Evolutionary conservation across 2,113 vertebrate genomes (phyloP), one percentile per base, ranked within the genome.

Genomic region (Ondatra zibethicus): DNA sequence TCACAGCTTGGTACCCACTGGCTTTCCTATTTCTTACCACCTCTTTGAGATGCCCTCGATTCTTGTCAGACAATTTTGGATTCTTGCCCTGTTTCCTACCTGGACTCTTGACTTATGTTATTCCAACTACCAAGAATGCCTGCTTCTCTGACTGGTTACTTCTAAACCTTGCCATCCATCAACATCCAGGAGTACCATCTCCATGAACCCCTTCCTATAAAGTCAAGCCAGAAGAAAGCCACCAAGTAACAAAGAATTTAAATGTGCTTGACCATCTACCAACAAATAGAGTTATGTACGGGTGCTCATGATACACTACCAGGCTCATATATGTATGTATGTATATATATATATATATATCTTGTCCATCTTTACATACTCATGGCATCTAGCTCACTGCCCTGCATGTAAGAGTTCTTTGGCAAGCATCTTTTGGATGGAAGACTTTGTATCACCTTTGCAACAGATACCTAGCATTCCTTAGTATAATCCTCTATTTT

Each of bases 401-500:
- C 50, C n/a, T 81, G 9, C 31, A 82, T 80, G 39, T 61, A 85
- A n/a, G 0, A 88, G n/a, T 33, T 65, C 27, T 23, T 91, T 50
- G 45, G 45, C 6, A 86, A 45, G 7, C 39, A 16, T 31, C 21
- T 88, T 92, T 66, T 75, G 23, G 77, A 88, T 86, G 12, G 70
- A 55, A 87, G 47, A 72, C 14, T 95, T 68, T 66, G 11, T 7
- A 52, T 55, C 45, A 36, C 13, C n/a, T 91, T 94, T 92, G 85
- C 61, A 90, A 70, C 58, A 33, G 29, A 42, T 65, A 42, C 7
- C 78, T 45, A 66, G 12, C 27, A 88, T 47, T 91, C 33, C 6
- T 19, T 55, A 89, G 65, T 70, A 93, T 66, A 6, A 73, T 66
- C 23, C 86, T 91, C 50, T 85, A 61, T 77, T 84, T 96, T 91